Base-by-base conservation (phyloP, 2,113 vertebrate species). In the Lipotes vexillifer region DNA sequence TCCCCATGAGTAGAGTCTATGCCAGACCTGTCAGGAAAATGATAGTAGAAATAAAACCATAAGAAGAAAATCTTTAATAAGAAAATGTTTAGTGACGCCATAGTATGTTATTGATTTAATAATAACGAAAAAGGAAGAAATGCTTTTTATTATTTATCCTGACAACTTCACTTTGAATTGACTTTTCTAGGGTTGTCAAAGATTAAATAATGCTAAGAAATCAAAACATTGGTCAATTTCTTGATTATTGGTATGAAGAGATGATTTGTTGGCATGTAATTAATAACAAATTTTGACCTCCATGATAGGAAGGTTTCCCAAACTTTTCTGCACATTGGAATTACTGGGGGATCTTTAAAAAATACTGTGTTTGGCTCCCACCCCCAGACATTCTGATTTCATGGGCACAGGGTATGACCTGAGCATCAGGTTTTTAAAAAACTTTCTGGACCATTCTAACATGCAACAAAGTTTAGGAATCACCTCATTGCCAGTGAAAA, bases 131-230 rank as follows among this genome's bases (percentile, higher is more conserved):
- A 92, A 61, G 38, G 27, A 86, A 81, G 46, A 78, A 46, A 38
- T 49, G 6, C 8, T 90, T 88, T 82, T 74, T 69, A 59, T 90
- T 80, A 72, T 94, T 93, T 94, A 57, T 57, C 6, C 15, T 41
- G 38, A 81, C 14, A 44, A 6, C 38, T 87, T 85, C 6, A 85
- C 68, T 90, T 93, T 63, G 44, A 49, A 59, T 90, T 86, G 31
- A 44, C 15, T 94, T 96, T 87, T 13, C 11, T 78, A 52, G 14
- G 36, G 12, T 90, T 66, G 63, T 57, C 83, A 84, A 94, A 85
- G 41, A 88, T 85, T 90, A 71, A 95, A 55, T 66, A 96, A 74
- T 46, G 36, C 65, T 46, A 87, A 93, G 13, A 94, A 96, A 66
- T 78, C 21, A 86, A 89, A 95, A 66, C 31, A 49, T 68, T 86